Evolutionary conservation across 2,113 vertebrate species (phyloP), one percentile per base, ranked within the genome.

Genomic region (Etheostoma cragini): DNA sequence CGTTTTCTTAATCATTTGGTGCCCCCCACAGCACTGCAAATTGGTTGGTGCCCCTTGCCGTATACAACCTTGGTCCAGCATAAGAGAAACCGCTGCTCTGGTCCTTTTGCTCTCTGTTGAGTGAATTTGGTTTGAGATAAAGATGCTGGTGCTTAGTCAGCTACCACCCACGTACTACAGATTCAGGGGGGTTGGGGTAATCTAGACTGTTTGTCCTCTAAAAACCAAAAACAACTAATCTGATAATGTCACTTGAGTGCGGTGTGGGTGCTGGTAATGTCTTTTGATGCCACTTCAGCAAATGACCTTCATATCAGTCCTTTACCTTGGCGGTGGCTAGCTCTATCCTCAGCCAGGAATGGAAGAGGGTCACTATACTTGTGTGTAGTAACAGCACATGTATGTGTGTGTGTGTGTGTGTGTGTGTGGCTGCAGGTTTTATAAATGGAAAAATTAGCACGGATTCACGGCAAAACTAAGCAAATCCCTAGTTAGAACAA

Each of bases 161-260:
- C 77, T 74, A 60, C 75, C 49, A 35, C 17, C 49, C 78, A 58
- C 73, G 79, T 66, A 80, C 46, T 4, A 46, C 60, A 38, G 13
- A 78, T 64, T 60, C 24, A 54, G 50, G 63, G 61, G 35, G 42
- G 53, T 46, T 54, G 58, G 50, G 52, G 15, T 30, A 61, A 56
- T 70, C 21, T 7, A 71, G 64, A 64, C 56, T n/a, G 50, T 47
- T 47, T 46, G 73, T 75, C 45, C 75, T 67, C 42, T 38, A 66
- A 76, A 85, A 82, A 62, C 69, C 76, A 78, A 87, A 82, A 78
- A 78, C 70, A 80, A 47, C 75, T 86, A 88, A 93, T 90, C 78
- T 57, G 88, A 90, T 91, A 84, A 84, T 70, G 76, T 66, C 72
- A 52, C 83, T 73, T 2, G 54, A 79, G 77, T 53, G 50, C 50